phyloP scores from a whole-genome alignment of 1,140 invertebrate species.

The Cydia amplana region DNA sequence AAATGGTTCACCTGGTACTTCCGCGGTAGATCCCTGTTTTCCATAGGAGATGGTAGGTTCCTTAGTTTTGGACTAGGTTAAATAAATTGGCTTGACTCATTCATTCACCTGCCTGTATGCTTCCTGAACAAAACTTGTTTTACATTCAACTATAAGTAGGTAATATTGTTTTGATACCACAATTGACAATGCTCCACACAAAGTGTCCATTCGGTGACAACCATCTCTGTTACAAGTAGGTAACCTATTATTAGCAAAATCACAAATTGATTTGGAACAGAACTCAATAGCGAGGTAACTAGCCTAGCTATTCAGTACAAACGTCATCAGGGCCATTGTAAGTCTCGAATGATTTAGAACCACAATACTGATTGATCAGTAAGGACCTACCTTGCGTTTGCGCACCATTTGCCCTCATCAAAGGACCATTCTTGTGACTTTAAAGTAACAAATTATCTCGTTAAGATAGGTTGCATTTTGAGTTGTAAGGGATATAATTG shows the following conservation, averaged over 20 bases:
- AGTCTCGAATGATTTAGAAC: slow-evolving; percentile 58
- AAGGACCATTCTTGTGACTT: slow-evolving; percentile 78
- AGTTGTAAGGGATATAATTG: not conserved
- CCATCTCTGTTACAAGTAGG: not conserved
- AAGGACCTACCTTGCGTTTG: slow-evolving; percentile 57
- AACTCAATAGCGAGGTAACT: slow-evolving; percentile 38
- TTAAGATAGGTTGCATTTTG: not conserved
- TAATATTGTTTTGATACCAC: not conserved
- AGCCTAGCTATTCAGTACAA: slow-evolving; percentile 42
- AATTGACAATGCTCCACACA: slow-evolving; percentile 5
- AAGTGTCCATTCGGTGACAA: slow-evolving; percentile 2
- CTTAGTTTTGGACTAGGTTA: no score
- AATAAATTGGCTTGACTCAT: no score
- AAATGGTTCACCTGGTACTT: no score
- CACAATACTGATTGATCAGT: slow-evolving; percentile 64
- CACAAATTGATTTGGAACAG: slow-evolving; percentile 38
- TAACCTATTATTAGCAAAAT: slow-evolving; percentile 29
- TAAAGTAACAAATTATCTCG: slow-evolving; percentile 81
- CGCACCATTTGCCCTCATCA: slow-evolving; percentile 66
- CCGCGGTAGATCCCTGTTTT: no score
- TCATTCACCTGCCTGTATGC: no score
- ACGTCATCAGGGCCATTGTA: slow-evolving; percentile 56
- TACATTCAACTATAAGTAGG: not conserved
- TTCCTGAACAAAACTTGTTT: no score
- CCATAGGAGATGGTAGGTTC: no score